Evolutionary conservation across 2,797 vertebrate genomes (phyloP).

Genomic region (Bradypus variegatus): DNA sequence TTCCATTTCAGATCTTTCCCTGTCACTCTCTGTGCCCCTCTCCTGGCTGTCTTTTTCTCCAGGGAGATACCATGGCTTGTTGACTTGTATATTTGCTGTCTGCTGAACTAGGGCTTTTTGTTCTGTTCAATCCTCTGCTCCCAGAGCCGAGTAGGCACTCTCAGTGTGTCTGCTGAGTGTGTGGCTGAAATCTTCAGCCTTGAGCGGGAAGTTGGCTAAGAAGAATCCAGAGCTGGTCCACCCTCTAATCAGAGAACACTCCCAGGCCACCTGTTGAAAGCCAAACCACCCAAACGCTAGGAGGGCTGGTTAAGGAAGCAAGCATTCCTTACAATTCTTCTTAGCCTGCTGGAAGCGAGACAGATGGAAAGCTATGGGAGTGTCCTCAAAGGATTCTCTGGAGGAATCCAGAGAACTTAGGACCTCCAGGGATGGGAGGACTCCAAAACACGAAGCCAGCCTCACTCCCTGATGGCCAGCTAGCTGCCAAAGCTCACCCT

Average conservation of each 20-base stretch:
- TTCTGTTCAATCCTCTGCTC: accelerated
- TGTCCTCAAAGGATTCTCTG: no score
- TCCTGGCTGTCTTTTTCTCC: background rate
- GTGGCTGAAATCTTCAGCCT: background rate
- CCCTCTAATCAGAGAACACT: background rate
- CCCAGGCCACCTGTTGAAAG: background rate
- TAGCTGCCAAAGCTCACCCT: background rate
- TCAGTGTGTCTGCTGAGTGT: background rate
- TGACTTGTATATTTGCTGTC: no score
- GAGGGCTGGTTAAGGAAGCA: no score
- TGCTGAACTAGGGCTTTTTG: background rate
- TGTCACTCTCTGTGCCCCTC: no score
- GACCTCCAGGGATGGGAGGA: no score
- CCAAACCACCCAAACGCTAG: background rate
- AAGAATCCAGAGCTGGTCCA: background rate
- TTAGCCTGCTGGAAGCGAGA: no score
- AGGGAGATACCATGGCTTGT: no score
- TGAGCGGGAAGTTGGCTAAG: background rate
- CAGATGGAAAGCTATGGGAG: background rate
- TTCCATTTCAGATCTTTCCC: background rate
- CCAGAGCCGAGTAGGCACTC: no score
- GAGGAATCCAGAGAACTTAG: background rate
- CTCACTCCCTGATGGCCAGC: accelerated
- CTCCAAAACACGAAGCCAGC: background rate
- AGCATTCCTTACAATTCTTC: background rate